Base-by-base conservation (phyloP, 2,113 vertebrate species). In the Elephas maximus region DNA sequence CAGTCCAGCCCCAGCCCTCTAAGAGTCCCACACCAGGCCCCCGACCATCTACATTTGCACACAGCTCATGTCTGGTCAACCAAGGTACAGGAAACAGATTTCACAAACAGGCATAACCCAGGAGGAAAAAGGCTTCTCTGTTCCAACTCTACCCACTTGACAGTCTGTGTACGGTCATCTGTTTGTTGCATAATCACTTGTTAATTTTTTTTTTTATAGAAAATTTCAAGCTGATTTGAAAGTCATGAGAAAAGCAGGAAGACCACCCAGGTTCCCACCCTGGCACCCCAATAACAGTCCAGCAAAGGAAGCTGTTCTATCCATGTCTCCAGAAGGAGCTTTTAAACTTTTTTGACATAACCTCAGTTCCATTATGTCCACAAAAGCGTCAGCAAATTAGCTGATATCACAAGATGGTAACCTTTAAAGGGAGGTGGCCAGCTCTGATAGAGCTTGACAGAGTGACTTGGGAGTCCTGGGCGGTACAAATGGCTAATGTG, bases 231-330 rank as follows among this genome's bases (percentile, higher is more conserved):
- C 33, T 33, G 30, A 20, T 33, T 60, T 69, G 21, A 33, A 51
- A 69, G 74, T 0, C 21, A 30, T 4, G 9, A 37, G 30, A 20
- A 51, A 53, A 28, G 67, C 30, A 11, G 1, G 1, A 9, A 8
- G 28, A 81, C 2, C 1, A 30, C 26, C 23, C 10, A 5, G 0
- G 33, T 1, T 0, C 10, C 3, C n/a, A 10, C 0, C 3, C 2
- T 0, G 17, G 3, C 9, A 74, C 20, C 41, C 37, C 23, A 37
- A 2, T 1, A 26, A 6, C 12, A 1, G 1, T 51, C 0, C 0
- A 9, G 5, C 0, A 12, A 8, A 63, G 18, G 30, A 45, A 15
- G 8, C 1, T 12, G 11, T 17, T 33, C 9, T 67, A 0, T 51
- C 23, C 2, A 1, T 0, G 0, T 80, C 51, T 23, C 53, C 28